A percentile compares a stretch with the other conserved stretches of the same genome.
phyloP scores from a whole-genome alignment of 2,113 vertebrate genomes.

The Oryzias celebensis region DNA sequence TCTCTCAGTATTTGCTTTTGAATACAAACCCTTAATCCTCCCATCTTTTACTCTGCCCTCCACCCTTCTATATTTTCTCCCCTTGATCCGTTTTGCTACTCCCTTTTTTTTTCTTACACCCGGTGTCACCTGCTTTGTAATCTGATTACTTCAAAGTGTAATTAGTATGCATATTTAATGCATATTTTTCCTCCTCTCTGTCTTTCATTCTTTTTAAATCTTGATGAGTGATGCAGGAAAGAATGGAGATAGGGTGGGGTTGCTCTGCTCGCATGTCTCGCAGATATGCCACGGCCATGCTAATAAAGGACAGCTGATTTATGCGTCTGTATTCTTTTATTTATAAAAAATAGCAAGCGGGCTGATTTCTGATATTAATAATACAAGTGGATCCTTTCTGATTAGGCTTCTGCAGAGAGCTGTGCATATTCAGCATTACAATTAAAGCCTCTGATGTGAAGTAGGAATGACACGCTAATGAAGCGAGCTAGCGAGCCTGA shows the following conservation, averaged over 20 bases:
- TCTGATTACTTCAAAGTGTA: slow-evolving; percentile 97
- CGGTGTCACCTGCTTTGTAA: slow-evolving; percentile 98
- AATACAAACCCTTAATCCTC: slow-evolving; percentile 79
- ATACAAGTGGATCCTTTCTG: slow-evolving; percentile 99
- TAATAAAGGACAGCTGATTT: slow-evolving; percentile 99
- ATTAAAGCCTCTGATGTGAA: slow-evolving; percentile 99
- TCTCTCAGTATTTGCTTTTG: slow-evolving; percentile 51
- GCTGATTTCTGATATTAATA: slow-evolving; percentile 99
- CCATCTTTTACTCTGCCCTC: slow-evolving; percentile 44
- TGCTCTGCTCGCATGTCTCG: slow-evolving; percentile 92
- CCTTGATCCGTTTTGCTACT: slow-evolving; percentile 82
- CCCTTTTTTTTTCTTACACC: slow-evolving; percentile 84
- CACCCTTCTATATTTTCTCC: slow-evolving; percentile 45
- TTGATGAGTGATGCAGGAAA: slow-evolving; percentile 97
- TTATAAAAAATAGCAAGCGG: slow-evolving; percentile 99
- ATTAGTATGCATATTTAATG: slow-evolving; percentile 99
- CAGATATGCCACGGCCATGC: slow-evolving; percentile 96
- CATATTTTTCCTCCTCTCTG: slow-evolving; percentile 63
- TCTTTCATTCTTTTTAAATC: slow-evolving; percentile 86
- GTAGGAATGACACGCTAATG: slow-evolving; percentile 99
- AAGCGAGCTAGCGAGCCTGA: slow-evolving; percentile 99
- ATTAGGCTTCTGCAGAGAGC: slow-evolving; percentile 99
- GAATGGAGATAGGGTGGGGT: slow-evolving; percentile 88
- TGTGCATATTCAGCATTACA: slow-evolving; percentile 99
- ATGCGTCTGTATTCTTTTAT: slow-evolving; percentile 99